Base-by-base conservation (phyloP, 2,113 vertebrate genomes). In the Typhlomys cinereus region DNA sequence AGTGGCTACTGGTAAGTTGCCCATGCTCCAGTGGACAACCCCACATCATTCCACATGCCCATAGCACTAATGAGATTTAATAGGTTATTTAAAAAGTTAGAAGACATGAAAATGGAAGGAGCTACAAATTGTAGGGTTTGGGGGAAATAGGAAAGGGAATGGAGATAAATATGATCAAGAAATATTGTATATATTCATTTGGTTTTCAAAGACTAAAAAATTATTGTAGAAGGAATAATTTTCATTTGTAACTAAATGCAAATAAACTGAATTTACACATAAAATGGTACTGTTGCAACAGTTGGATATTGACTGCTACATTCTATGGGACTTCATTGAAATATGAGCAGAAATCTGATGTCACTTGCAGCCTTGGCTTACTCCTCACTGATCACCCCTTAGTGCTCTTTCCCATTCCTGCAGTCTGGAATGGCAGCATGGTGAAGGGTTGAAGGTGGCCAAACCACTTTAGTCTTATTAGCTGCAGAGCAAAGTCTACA, bases 401-500 rank as follows among this genome's bases (percentile, higher is more conserved):
- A 18, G 15, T 17, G 7, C 36, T 39, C 4, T 31, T n/a, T 5
- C 41, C 8, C 11, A 54, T 76, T 39, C 23, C 57, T 27, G 25
- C 8, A 59, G 39, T 44, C 52, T 29, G 34, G 17, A 66, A 17
- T 81, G 67, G 59, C 67, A 46, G 18, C 29, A 17, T 25, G 20
- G 59, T 0, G 3, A 78, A 8, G 13, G n/a, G 44, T 17, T 44
- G 15, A 88, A 39, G 66, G 25, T 7, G 21, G 61, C n/a, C 17
- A 21, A 5, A 50, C 1, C 18, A 59, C 64, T 31, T 82, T 39
- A 14, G 15, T 27, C 44, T 46, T 46, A 39, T 18, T 23, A 46
- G 15, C 4, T 50, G 23, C 15, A 15, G 4, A 8, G 6, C 20
- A 14, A 4, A 41, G 29, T 20, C 5, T 62, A 1, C 12, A 48